A percentile compares a stretch with the other conserved stretches of the same genome.
Evolutionary conservation across 2,888 invertebrate species (phyloP).

Genomic region (Palloptera scutellata): DNA sequence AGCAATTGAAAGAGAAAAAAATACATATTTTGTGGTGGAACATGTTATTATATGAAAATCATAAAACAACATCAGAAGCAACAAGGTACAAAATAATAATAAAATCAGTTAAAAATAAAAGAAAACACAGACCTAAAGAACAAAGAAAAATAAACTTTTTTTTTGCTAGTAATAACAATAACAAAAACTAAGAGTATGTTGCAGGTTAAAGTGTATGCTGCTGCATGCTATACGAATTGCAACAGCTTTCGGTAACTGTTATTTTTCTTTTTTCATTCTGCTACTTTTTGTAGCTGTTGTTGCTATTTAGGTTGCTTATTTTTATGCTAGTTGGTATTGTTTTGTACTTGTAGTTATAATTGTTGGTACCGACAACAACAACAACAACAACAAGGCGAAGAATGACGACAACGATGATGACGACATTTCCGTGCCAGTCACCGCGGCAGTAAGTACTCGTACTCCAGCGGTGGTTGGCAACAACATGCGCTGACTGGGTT

Average conservation of each 20-base stretch:
- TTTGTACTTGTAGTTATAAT: background rate
- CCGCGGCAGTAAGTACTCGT: constrained; percentile 1
- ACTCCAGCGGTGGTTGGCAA: background rate
- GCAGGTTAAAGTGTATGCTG: constrained; percentile 14
- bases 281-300: background rate
- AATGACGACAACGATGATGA: constrained; percentile 17
- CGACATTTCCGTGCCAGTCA: constrained; percentile 5
- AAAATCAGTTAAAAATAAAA: too few relatives aligned
- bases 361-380: constrained; percentile 5
- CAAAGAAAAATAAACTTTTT: too few relatives aligned
- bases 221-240: constrained; percentile 7
- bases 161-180: background rate
- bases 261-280: constrained; percentile 4
- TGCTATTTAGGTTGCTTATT: too few relatives aligned
- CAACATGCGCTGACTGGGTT: background rate
- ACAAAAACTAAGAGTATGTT: constrained; percentile 5
- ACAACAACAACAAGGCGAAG: constrained; percentile 7
- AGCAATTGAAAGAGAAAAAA: too few relatives aligned
- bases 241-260: constrained; percentile 25
- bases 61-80: too few relatives aligned
- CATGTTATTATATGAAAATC: too few relatives aligned
- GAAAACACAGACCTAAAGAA: too few relatives aligned
- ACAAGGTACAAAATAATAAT: too few relatives aligned
- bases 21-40: too few relatives aligned
- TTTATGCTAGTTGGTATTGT: constrained; percentile 16